Evolutionary conservation across 2,888 invertebrate species (phyloP).

Genomic region (Lithophane semibrunnea): DNA sequence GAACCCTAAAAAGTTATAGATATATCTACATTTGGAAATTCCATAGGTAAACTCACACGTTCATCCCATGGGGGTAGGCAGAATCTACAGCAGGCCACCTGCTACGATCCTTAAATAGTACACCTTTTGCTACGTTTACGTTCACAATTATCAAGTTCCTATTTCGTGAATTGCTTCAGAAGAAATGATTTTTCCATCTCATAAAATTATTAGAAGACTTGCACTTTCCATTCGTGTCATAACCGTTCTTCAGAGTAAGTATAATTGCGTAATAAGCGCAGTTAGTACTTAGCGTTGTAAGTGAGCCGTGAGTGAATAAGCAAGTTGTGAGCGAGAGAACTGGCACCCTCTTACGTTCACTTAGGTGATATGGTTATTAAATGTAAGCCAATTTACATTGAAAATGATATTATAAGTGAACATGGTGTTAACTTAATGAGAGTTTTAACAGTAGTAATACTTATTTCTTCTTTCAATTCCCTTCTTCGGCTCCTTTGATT

Average conservation of each 20-base stretch:
- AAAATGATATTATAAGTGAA: background rate
- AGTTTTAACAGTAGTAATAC: background rate
- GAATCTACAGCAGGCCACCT: background rate
- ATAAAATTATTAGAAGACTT: background rate
- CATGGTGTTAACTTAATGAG: background rate
- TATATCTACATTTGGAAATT: background rate
- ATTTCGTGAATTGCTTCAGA: background rate
- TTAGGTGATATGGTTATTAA: conserved; percentile 34
- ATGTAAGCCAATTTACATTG: conserved; percentile 19
- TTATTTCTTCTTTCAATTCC: background rate
- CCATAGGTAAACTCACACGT: too few relatives aligned
- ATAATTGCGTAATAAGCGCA: conserved; percentile 31
- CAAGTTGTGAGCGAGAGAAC: conserved; percentile 36
- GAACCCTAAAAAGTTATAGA: too few relatives aligned
- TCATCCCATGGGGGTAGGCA: background rate
- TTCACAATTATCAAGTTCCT: background rate
- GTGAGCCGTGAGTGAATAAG: conserved; percentile 55
- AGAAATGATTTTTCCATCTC: background rate
- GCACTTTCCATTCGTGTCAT: background rate
- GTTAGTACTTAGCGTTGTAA: conserved; percentile 39
- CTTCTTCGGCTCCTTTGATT: background rate
- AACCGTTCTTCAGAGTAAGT: background rate
- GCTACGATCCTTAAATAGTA: background rate
- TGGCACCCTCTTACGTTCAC: conserved; percentile 29
- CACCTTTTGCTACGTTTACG: background rate